A percentile compares a stretch with the other conserved stretches of the same genome.
phyloP scores from a whole-genome alignment of 2,888 invertebrate species.

The Drosophila cracens region DNA sequence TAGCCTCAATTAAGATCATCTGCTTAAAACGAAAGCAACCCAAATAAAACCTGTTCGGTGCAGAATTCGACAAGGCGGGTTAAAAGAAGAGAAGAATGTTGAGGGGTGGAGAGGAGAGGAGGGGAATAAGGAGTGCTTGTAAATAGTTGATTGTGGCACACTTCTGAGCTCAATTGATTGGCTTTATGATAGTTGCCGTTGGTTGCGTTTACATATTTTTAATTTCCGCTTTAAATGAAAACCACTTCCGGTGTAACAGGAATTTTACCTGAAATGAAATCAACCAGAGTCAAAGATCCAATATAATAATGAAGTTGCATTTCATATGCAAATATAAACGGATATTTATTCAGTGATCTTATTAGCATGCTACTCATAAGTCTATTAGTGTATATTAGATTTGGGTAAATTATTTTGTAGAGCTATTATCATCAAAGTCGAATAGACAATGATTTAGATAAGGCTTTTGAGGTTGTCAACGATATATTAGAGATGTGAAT shows the following conservation, averaged over 20 bases:
- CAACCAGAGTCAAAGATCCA: constrained; percentile 6
- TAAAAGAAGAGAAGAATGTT: background rate
- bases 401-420: background rate
- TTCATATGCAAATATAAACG: background rate
- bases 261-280: constrained; percentile 26
- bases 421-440: background rate
- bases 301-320: background rate
- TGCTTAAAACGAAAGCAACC: background rate
- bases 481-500: constrained; percentile 2
- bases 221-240: constrained; percentile 79
- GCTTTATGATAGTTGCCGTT: constrained; percentile 20
- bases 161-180: constrained; percentile 8
- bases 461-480: constrained; percentile 5
- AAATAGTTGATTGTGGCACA: constrained; percentile 50
- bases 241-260: constrained; percentile 58
- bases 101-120: background rate
- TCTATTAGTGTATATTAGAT: background rate
- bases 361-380: background rate
- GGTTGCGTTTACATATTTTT: constrained; percentile 69
- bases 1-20: background rate
- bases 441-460: constrained; percentile 5
- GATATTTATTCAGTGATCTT: background rate
- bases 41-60: background rate
- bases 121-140: constrained; percentile 24
- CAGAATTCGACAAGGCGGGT: background rate